Evolutionary conservation across 2,888 invertebrate genomes (phyloP), one percentile per base, ranked within the genome.

Genomic region (Sturmia bella): DNA sequence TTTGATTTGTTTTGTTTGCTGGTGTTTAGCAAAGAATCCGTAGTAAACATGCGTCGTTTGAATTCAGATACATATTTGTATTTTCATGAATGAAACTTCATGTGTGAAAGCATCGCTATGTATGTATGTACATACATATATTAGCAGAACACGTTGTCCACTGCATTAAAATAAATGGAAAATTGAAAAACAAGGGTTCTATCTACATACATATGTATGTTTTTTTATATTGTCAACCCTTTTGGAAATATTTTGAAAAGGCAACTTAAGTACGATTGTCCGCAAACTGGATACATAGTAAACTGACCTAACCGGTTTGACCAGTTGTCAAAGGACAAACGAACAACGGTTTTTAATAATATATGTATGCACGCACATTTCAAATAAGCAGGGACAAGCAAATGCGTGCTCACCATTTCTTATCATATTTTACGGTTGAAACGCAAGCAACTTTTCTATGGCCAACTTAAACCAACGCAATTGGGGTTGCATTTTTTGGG

Each of bases 221-320:
- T 45, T 41, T 32, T 21, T 1, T 17, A 64, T 1, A 56, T 45
- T 45, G 45, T 21, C 37, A 56, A 74, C 45, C 45, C 56, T 48
- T 64, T 24, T 39, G 2, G 39, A 15, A 59, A 39, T 50, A 57
- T 39, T 15, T 32, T 3, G 32, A 69, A 0, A 54, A 17, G 17
- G 27, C 27, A 54, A 72, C 11, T 39, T 11, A 72, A 41, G 2
- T 6, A 64, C 27, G 66, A 68, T 32, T 76, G 68, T 52, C 76
- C 76, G 57, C 52, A 54, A 37, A 61, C 41, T 54, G 68, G 54
- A 74, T 56, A n/a, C n/a, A n/a, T n/a, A 74, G 21, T 11, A 32
- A 73, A 61, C 76, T 76, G 76, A 76, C 76, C 76, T 76, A 76
- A 76, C 76, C 76, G 76, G 76, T 76, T 69, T 76, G 76, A 76